Percentiles rank a stretch among this genome's conserved stretches.
phyloP scores from a whole-genome alignment of 2,888 invertebrate genomes.

The Eilema sororculum region DNA sequence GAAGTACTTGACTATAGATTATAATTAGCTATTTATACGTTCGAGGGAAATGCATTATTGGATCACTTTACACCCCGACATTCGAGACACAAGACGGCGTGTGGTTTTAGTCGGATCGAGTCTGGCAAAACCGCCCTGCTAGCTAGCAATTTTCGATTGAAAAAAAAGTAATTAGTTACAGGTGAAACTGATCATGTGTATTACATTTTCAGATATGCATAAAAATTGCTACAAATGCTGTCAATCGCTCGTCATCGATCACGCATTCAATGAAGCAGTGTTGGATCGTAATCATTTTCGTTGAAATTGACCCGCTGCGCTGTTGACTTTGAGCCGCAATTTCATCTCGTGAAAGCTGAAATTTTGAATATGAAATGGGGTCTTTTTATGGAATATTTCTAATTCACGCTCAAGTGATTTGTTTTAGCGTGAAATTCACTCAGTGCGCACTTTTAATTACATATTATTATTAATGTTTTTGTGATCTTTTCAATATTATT shows the following conservation, averaged over 20 bases:
- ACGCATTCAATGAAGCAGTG: not conserved
- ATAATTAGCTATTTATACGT: too few relatives aligned
- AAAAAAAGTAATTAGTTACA: not conserved
- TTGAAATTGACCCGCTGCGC: not conserved
- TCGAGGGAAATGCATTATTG: too few relatives aligned
- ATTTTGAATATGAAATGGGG: not conserved
- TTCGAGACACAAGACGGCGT: too few relatives aligned
- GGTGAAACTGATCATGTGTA: too few relatives aligned
- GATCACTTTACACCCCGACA: too few relatives aligned
- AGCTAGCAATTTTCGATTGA: too few relatives aligned
- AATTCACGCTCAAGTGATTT: not conserved
- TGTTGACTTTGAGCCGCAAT: constrained; percentile 2
- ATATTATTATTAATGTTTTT: not conserved
- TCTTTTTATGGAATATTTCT: not conserved
- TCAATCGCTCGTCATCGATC: not conserved
- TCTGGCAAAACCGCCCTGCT: too few relatives aligned
- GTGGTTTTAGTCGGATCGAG: too few relatives aligned
- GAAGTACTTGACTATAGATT: too few relatives aligned
- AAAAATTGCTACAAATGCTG: not conserved
- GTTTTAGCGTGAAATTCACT: not conserved
- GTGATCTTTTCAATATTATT: too few relatives aligned
- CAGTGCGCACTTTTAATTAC: not conserved
- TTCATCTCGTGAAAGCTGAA: not conserved
- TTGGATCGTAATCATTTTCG: constrained; percentile 1
- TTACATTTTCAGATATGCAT: too few relatives aligned